Conservation (phyloP, 2,888 invertebrate species). For the Mylabris sibirica region DNA sequence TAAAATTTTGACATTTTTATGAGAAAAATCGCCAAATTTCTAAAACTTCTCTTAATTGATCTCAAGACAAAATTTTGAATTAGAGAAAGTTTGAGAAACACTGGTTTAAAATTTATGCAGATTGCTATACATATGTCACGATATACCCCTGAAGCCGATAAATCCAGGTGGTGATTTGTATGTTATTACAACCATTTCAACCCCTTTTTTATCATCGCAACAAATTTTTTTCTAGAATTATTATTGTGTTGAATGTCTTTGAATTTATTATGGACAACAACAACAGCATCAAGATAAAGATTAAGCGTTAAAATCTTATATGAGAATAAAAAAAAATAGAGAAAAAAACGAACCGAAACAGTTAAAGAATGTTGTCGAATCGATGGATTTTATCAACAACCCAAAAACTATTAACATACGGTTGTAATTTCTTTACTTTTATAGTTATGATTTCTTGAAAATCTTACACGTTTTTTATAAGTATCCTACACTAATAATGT, state of each 20-base stretch:
- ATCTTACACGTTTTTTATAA: background rate
- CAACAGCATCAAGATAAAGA: background rate
- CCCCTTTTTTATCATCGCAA: background rate
- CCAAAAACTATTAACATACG: slow-evolving; percentile 2
- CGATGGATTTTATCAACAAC: slow-evolving; percentile 6
- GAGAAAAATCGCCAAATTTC: too few relatives aligned
- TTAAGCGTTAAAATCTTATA: background rate
- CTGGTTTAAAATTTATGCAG: slow-evolving; percentile 45
- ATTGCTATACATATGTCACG: slow-evolving; percentile 46
- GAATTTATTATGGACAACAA: background rate
- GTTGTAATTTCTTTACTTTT: slow-evolving; percentile 8
- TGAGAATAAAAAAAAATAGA: background rate
- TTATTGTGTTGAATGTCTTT: background rate
- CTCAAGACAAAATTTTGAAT: too few relatives aligned
- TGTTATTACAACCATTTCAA: background rate
- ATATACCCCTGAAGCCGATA: background rate
- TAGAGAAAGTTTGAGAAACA: too few relatives aligned
- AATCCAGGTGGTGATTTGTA: background rate
- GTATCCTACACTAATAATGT: background rate
- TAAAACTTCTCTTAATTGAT: too few relatives aligned
- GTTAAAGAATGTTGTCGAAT: slow-evolving; percentile 6
- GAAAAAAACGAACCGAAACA: background rate
- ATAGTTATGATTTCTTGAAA: slow-evolving; percentile 8
- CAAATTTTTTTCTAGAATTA: background rate
- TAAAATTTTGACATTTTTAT: too few relatives aligned